phyloP scores from a whole-genome alignment of 2,797 vertebrate species.

The Cynodonichthys magdalenae region DNA sequence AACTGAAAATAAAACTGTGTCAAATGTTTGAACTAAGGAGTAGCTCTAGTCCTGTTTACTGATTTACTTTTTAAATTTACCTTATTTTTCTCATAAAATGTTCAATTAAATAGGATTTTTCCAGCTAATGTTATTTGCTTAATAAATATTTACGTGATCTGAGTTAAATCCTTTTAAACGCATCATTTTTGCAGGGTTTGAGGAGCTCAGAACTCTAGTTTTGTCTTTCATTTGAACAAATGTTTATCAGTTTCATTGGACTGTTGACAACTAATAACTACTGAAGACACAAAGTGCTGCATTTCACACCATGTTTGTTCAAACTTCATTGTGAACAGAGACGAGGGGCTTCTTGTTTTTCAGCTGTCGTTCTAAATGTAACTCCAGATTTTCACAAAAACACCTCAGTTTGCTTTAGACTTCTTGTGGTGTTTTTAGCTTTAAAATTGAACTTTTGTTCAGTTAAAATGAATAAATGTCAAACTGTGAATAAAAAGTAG shows the following conservation, averaged over 20 bases:
- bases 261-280: conserved; percentile 22
- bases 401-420: conserved; percentile 5
- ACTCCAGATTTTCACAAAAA: not conserved
- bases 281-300: conserved; percentile 48
- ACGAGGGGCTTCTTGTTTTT: conserved; percentile 12
- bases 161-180: not conserved
- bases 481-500: not conserved
- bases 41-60: too few relatives aligned
- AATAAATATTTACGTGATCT: not conserved
- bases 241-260: conserved; percentile 38
- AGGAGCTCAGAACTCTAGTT: conserved; percentile 3
- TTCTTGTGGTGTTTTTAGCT: not conserved
- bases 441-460: conserved; percentile 1
- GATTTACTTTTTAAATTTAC: too few relatives aligned
- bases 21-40: too few relatives aligned
- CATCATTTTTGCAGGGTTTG: not conserved
- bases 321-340: conserved; percentile 25
- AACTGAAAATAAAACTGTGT: too few relatives aligned
- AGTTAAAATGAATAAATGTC: conserved; percentile 1
- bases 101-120: too few relatives aligned
- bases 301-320: conserved; percentile 55
- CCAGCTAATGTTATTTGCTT: too few relatives aligned
- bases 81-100: too few relatives aligned
- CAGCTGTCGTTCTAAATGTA: not conserved
- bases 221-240: conserved; percentile 20